These are phyloP conservation scores for Stomatorhinus walkeri DNA, from an alignment of 2,797 vertebrate genomes.

Conservation along the genomic window DNA sequence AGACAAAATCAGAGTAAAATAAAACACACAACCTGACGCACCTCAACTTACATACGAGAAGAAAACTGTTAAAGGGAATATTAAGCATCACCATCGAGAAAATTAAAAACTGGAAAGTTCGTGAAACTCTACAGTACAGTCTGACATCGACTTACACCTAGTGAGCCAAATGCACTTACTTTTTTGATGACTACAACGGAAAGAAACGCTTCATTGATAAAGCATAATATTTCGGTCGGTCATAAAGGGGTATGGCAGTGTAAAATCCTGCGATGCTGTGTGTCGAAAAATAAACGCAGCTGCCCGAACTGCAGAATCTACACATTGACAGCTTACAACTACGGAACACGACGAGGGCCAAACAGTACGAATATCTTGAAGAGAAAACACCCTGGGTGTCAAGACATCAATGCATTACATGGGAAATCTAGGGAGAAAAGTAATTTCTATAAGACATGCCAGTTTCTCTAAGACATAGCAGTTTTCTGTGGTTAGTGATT, in stretches of 20 bases:
- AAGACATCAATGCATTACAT: background rate
- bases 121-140: background rate
- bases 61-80: background rate
- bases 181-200: background rate
- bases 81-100: background rate
- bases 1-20: background rate
- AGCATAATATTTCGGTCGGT: background rate
- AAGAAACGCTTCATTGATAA: conserved; percentile 1
- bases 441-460: background rate
- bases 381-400: background rate
- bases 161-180: conserved; percentile 6
- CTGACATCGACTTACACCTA: background rate
- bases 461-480: background rate
- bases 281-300: background rate
- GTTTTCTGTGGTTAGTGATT: background rate
- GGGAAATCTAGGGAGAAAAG: background rate
- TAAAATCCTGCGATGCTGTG: background rate
- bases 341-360: conserved; percentile 26
- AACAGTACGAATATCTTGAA: background rate
- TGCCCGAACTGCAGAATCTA: background rate
- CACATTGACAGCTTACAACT: conserved; percentile 15
- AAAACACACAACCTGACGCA: background rate
- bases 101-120: background rate
- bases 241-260: background rate
- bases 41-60: background rate